Evolutionary conservation across 2,797 vertebrate genomes (phyloP).

Genomic region (Trachops cirrhosus): DNA sequence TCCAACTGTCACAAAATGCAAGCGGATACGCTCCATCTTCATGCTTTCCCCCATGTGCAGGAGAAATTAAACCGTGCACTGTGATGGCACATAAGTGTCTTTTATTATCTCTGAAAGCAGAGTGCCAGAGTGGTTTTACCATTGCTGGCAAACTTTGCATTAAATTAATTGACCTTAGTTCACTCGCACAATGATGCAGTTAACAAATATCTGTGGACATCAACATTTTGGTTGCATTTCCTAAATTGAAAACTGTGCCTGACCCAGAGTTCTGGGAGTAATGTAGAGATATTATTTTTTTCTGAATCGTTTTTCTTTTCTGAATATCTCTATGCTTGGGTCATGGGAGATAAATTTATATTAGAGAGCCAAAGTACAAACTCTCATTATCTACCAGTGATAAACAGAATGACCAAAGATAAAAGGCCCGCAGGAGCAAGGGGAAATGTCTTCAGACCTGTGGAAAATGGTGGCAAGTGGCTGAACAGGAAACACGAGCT

Average conservation of each 20-base stretch:
- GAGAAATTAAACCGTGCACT: not conserved
- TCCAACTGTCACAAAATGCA: conserved; percentile 31
- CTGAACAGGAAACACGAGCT: not conserved
- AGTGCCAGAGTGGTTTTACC: not conserved
- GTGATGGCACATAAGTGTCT: not conserved
- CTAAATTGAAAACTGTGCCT: conserved; percentile 14
- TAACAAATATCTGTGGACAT: not conserved
- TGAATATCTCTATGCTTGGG: not conserved
- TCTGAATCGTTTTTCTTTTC: not conserved
- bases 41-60: not conserved
- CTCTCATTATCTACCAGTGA: not conserved
- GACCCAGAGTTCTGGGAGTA: not conserved
- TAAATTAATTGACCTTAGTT: conserved; percentile 8
- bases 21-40: not conserved
- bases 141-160: not conserved
- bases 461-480: not conserved
- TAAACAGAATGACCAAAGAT: not conserved
- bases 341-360: not conserved
- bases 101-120: conserved; percentile 1
- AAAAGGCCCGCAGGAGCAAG: not conserved
- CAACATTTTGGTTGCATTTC: not conserved
- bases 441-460: not conserved
- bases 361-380: not conserved
- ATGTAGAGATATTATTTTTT: not conserved
- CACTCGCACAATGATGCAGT: not conserved